Conservation (phyloP, 2,113 vertebrate genomes). For the Callorhinus ursinus region DNA sequence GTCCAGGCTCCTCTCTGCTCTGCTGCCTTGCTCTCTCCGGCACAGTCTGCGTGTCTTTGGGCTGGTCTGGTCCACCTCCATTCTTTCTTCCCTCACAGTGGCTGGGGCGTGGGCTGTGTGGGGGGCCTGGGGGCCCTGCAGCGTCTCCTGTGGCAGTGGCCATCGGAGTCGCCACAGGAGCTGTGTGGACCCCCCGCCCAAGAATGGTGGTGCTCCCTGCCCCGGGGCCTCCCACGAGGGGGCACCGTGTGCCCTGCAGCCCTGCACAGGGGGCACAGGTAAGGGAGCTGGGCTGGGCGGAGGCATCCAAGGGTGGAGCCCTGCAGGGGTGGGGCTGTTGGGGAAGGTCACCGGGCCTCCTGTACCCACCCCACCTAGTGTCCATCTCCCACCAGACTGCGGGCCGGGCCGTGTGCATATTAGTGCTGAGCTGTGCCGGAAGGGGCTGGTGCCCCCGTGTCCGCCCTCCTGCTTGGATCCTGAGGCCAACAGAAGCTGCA, state of each 20-base stretch:
- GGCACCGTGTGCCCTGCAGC: constrained; percentile 88
- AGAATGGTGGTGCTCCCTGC: constrained; percentile 90
- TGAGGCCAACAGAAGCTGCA: constrained; percentile 84
- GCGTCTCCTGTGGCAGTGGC: constrained; percentile 89
- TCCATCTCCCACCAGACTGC: constrained; percentile 83
- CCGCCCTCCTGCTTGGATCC: constrained; percentile 88
- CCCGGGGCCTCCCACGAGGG: constrained; percentile 87
- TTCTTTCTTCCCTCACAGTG: constrained; percentile 78
- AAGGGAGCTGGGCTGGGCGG: not conserved
- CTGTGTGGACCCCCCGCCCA: constrained; percentile 91
- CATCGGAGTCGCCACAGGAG: constrained; percentile 85
- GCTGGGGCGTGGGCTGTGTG: constrained; percentile 90
- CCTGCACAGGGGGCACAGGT: constrained; percentile 84
- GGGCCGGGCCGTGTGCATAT: constrained; percentile 85
- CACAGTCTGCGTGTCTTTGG: too few relatives aligned
- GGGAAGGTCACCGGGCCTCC: not conserved
- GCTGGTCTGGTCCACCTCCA: accelerated
- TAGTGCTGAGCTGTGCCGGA: constrained; percentile 84
- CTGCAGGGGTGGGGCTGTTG: accelerated
- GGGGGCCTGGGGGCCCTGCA: constrained; percentile 90
- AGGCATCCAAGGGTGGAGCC: accelerated
- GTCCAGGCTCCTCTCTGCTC: not conserved
- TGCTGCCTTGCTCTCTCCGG: too few relatives aligned
- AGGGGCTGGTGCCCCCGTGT: constrained; percentile 83
- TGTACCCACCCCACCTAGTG: accelerated